These are phyloP conservation scores for Chaitophorus viminalis DNA, from an alignment of 2,888 invertebrate genomes.

Conservation along the genomic window DNA sequence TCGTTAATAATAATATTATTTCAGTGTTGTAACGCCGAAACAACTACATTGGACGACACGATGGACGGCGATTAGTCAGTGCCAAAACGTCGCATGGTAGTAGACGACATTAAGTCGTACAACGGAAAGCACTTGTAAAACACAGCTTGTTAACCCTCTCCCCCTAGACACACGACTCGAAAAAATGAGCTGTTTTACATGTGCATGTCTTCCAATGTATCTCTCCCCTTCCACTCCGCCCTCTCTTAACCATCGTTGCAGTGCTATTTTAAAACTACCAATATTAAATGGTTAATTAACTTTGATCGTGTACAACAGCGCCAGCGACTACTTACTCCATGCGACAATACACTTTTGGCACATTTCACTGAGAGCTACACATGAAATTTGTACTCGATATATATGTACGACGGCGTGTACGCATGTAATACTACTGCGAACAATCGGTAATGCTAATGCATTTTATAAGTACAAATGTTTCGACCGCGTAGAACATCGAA, in stretches of 20 bases:
- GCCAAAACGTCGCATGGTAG: constrained; percentile 53
- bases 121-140: constrained; percentile 61
- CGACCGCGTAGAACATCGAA: constrained; percentile 35
- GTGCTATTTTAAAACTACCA: constrained; percentile 47
- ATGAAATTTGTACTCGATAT: constrained; percentile 25
- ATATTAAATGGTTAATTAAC: constrained; percentile 56
- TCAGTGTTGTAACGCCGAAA: constrained; percentile 15
- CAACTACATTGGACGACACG: constrained; percentile 36
- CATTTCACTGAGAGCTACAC: constrained; percentile 23
- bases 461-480: constrained; percentile 32
- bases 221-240: neutral
- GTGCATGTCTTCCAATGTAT: constrained; percentile 15
- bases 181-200: constrained; percentile 58
- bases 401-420: neutral
- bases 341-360: constrained; percentile 33
- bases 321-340: constrained; percentile 7
- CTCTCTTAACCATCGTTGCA: neutral
- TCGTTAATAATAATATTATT: constrained; percentile 48
- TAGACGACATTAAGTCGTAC: constrained; percentile 59
- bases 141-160: constrained; percentile 58
- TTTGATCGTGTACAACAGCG: constrained; percentile 54
- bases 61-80: constrained; percentile 57
- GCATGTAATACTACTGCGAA: constrained; percentile 1
- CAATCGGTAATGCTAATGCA: constrained; percentile 29
- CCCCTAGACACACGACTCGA: constrained; percentile 16